These are phyloP conservation scores for Leptinotarsa lineolata DNA, from an alignment of 1,140 invertebrate species.

Conservation along the genomic window DNA sequence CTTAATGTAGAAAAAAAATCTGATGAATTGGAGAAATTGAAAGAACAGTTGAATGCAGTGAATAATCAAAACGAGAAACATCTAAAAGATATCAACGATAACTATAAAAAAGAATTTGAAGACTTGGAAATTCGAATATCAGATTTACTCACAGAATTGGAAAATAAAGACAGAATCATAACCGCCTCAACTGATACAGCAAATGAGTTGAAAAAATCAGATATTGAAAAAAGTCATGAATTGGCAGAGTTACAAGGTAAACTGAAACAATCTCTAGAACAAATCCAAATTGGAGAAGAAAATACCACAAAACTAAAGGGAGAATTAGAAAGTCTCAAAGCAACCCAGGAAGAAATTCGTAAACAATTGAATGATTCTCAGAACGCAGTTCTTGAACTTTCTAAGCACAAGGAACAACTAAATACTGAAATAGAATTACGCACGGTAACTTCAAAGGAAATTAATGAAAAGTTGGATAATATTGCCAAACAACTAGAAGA, in stretches of 20 bases:
- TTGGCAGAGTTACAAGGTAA: background rate
- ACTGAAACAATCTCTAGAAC: background rate
- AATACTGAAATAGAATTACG: constrained; percentile 20
- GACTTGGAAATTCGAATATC: constrained; percentile 24
- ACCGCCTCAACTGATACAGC: background rate
- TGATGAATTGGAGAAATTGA: background rate
- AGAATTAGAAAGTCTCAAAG: background rate
- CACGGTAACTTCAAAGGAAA: constrained; percentile 15
- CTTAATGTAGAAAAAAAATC: background rate
- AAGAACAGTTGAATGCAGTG: background rate
- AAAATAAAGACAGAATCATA: constrained; percentile 29
- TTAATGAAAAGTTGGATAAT: constrained; percentile 19
- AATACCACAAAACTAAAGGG: background rate
- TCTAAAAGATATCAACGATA: constrained; percentile 11
- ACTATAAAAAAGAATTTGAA: constrained; percentile 21
- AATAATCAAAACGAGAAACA: constrained; percentile 9
- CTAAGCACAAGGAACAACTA: constrained; percentile 23
- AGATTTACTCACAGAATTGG: constrained; percentile 28
- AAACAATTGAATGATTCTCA: constrained; percentile 16
- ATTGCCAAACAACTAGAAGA: constrained; percentile 21
- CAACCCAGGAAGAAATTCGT: background rate
- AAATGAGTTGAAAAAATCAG: background rate
- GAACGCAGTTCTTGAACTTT: constrained; percentile 12
- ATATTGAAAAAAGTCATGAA: background rate
- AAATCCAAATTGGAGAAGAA: background rate